phyloP scores from a whole-genome alignment of 2,797 vertebrate genomes.

The Tapirus indicus region DNA sequence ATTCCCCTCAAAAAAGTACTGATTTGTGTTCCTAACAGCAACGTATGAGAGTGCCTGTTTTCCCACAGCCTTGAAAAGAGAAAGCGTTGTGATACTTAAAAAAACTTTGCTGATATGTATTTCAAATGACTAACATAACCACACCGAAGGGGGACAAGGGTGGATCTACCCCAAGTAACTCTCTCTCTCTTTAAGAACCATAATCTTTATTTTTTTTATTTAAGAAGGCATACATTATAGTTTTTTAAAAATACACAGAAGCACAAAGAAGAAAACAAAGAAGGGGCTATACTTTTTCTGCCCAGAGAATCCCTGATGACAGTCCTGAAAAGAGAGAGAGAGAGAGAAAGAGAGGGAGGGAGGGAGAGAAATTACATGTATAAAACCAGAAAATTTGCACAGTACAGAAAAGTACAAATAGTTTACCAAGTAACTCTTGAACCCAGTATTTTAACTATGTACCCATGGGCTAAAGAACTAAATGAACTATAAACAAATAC shows the following conservation, averaged over 20 bases:
- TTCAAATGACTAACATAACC: conserved; percentile 18
- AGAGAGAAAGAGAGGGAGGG: not conserved
- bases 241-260: not conserved
- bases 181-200: not conserved
- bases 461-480: not conserved
- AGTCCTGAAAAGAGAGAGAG: too few relatives aligned
- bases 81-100: not conserved
- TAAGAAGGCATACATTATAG: not conserved
- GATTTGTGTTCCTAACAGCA: not conserved
- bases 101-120: not conserved
- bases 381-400: not conserved
- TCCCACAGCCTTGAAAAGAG: not conserved
- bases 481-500: not conserved
- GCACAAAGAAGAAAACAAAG: too few relatives aligned
- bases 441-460: not conserved
- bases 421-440: not conserved
- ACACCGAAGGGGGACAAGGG: not conserved
- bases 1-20: not conserved
- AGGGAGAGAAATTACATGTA: not conserved
- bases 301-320: too few relatives aligned
- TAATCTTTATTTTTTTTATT: not conserved
- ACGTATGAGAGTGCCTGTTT: not conserved
- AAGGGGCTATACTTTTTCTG: too few relatives aligned
- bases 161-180: not conserved
- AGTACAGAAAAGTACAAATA: not conserved